phyloP scores from a whole-genome alignment of 2,888 invertebrate species.

The Quadroppia sp. region DNA sequence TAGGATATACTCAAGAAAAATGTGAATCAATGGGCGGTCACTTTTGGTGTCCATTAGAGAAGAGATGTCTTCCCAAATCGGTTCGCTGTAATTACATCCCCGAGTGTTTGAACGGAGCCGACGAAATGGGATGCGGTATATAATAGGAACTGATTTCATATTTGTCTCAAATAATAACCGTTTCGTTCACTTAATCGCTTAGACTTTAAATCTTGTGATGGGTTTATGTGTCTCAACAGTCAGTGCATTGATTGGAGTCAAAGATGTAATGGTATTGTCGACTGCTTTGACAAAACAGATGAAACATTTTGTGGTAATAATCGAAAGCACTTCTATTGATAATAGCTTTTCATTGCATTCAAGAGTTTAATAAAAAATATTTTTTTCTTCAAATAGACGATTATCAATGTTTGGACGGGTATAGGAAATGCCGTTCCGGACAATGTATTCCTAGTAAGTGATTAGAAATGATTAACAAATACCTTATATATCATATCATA shows the following conservation, averaged over 20 bases:
- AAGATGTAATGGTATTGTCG: slow-evolving; percentile 47
- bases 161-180: background rate
- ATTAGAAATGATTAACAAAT: background rate
- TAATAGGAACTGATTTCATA: background rate
- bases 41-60: slow-evolving; percentile 48
- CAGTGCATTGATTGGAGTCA: slow-evolving; percentile 45
- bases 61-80: slow-evolving; percentile 50
- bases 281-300: slow-evolving; percentile 48
- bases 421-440: slow-evolving; percentile 51
- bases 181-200: slow-evolving; percentile 32
- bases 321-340: background rate
- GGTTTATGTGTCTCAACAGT: slow-evolving; percentile 46
- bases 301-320: slow-evolving; percentile 47
- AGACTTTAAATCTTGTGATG: background rate
- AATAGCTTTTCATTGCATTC: background rate
- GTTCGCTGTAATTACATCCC: slow-evolving; percentile 52
- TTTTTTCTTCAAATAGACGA: slow-evolving; percentile 46
- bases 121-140: slow-evolving; percentile 51
- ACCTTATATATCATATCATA: background rate
- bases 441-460: slow-evolving; percentile 52
- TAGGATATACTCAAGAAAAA: slow-evolving; percentile 38
- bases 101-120: slow-evolving; percentile 55
- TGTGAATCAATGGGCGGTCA: slow-evolving; percentile 33
- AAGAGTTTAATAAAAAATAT: background rate
- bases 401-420: slow-evolving; percentile 50